A percentile compares a stretch with the other conserved stretches of the same genome.
Conservation (phyloP, 2,888 invertebrate genomes). For the Drosophila quasianomalipes region DNA sequence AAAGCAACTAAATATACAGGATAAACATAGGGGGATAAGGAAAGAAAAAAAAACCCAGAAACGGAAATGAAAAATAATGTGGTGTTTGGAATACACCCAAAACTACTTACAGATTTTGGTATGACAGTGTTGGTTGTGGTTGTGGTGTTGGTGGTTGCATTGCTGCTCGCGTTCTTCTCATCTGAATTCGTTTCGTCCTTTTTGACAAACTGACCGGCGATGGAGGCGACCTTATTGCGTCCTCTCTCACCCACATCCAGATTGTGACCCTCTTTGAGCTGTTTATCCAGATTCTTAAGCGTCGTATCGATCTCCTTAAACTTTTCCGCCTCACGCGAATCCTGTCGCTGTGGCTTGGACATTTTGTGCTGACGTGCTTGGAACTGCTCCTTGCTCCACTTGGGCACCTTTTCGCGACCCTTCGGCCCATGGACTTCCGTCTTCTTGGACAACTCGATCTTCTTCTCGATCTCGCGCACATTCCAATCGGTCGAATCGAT, state of each 20-base stretch:
- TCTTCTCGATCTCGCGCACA: constrained; percentile 94
- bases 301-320: constrained; percentile 91
- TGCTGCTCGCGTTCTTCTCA: constrained; percentile 81
- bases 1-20: constrained; percentile 38
- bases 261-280: constrained; percentile 91
- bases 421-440: constrained; percentile 85
- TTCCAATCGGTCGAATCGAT: constrained; percentile 97
- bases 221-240: constrained; percentile 92
- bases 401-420: constrained; percentile 92
- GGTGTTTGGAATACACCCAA: constrained; percentile 32
- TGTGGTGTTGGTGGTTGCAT: constrained; percentile 61
- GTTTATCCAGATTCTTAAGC: constrained; percentile 90
- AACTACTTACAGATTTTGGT: constrained; percentile 86
- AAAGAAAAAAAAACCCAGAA: constrained; percentile 7
- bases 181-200: constrained; percentile 84
- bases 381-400: constrained; percentile 94
- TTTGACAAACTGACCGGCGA: constrained; percentile 91
- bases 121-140: constrained; percentile 72
- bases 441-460: constrained; percentile 89
- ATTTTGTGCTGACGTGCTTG: constrained; percentile 90
- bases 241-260: constrained; percentile 88
- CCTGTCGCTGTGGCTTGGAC: constrained; percentile 88
- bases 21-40: constrained; percentile 10
- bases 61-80: constrained; percentile 20
- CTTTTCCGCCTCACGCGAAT: constrained; percentile 87